Evolutionary conservation across 2,797 vertebrate species (phyloP).

Genomic region (Spinibarbus caldwelli): DNA sequence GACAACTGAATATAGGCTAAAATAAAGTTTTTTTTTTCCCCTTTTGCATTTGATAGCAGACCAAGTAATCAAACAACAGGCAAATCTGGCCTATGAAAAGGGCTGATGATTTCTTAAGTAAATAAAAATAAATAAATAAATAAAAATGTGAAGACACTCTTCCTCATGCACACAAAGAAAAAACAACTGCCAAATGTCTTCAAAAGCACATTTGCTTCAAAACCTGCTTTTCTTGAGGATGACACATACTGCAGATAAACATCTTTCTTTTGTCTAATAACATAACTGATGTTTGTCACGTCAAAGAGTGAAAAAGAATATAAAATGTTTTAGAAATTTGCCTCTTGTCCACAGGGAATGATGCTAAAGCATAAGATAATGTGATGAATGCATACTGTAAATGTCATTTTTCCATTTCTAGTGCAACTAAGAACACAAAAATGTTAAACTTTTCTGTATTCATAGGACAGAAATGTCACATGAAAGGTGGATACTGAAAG

Average conservation of each 20-base stretch:
- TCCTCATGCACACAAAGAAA: background rate
- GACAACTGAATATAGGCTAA: too few species aligned
- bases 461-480: too few species aligned
- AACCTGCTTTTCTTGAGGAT: background rate
- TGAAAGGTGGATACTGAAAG: too few species aligned
- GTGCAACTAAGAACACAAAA: too few species aligned
- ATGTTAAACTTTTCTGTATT: too few species aligned
- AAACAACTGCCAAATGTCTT: background rate
- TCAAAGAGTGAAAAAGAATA: background rate
- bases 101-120: background rate
- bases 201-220: background rate
- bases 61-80: background rate
- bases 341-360: background rate
- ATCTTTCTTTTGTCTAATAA: conserved; percentile 1
- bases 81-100: background rate
- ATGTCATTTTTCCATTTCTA: too few species aligned
- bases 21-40: background rate
- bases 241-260: background rate
- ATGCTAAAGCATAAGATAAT: background rate
- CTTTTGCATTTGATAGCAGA: background rate
- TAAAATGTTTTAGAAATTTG: background rate
- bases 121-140: background rate
- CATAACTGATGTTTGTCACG: background rate
- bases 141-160: background rate
- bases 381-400: conserved; percentile 5